Evolutionary conservation across 2,888 invertebrate genomes (phyloP), one percentile per base, ranked within the genome.

Genomic region (Dryocosmus kuriphilus): DNA sequence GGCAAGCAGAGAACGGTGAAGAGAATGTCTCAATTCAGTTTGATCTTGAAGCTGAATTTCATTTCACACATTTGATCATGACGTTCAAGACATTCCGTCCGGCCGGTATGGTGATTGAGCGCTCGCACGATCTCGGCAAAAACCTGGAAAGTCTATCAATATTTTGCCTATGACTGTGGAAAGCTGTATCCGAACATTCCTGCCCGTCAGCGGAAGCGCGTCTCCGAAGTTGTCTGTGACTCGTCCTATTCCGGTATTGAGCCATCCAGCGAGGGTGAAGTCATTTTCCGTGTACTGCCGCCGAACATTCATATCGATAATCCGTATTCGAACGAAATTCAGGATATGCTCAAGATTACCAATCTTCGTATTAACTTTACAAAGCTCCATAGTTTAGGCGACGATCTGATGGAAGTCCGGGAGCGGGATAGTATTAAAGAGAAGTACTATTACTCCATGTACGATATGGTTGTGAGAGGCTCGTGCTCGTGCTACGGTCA

Each of bases 401-500:
- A 99, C 91, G 98, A 99, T 92, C 93, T 98, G 81, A 93, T 99
- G 75, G 99, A 99, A 90, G n/a, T n/a, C n/a, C n/a, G n/a, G n/a
- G 96, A 96, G 89, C 94, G 98, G 79, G 94, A 96, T 74, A 98
- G 99, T 92, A 98, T 99, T 89, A 97, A 94, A 90, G 98, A 99
- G 92, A 99, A 99, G 92, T 99, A 99, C 92, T 99, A 99, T 92
- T 99, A 99, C 91, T 96, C 98, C 41, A 96, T 99, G 84, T 97
- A 96, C 86, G 98, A 99, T 90, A 98, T 99, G 98, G 97, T 98
- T 32, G 98, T 99, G 9, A 94, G 99, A 85, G 99, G 99, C 2
- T 98, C 98, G 5, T 99, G 99, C 92, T 99, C 99, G 2, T 99
- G 99, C 92, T 99, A 99, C 91, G 99, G 99, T 0, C 99, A 99